Percentiles rank a stretch among this genome's conserved stretches.
phyloP scores from a whole-genome alignment of 2,888 invertebrate species.

The Aspidiotus rigidus region DNA sequence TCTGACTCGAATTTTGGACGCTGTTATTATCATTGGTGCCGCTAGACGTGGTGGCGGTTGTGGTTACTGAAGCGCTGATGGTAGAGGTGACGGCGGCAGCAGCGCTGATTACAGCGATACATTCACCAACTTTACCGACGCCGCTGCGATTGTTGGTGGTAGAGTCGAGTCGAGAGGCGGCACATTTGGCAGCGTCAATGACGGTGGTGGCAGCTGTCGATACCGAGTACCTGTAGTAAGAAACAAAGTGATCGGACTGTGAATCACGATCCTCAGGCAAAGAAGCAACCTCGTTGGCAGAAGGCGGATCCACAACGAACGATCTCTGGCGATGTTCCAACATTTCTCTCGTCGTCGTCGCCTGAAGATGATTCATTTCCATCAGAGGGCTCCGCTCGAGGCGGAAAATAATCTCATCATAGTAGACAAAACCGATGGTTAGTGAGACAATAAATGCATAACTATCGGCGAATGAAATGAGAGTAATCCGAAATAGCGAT shows the following conservation, averaged over 20 bases:
- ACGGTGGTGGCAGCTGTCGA: neutral
- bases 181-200: neutral
- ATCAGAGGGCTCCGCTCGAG: neutral
- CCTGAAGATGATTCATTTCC: slow-evolving; percentile 26
- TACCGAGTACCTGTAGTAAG: slow-evolving; percentile 16
- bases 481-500: no score
- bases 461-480: no score
- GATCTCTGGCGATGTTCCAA: slow-evolving; percentile 31
- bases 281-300: slow-evolving; percentile 12
- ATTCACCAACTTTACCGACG: neutral
- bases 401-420: neutral
- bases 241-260: slow-evolving; percentile 8
- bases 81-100: no score
- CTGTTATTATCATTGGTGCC: slow-evolving; percentile 15
- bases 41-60: neutral
- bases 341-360: slow-evolving; percentile 18
- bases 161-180: slow-evolving; percentile 7
- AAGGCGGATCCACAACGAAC: slow-evolving; percentile 21
- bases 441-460: no score
- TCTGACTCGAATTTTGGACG: neutral
- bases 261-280: slow-evolving; percentile 27
- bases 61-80: slow-evolving; percentile 1
- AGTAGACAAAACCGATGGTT: no score
- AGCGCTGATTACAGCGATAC: no score
- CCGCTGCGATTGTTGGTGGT: neutral